Evolutionary conservation across 1,140 invertebrate genomes (phyloP).

Genomic region (Teleogryllus occipitalis): DNA sequence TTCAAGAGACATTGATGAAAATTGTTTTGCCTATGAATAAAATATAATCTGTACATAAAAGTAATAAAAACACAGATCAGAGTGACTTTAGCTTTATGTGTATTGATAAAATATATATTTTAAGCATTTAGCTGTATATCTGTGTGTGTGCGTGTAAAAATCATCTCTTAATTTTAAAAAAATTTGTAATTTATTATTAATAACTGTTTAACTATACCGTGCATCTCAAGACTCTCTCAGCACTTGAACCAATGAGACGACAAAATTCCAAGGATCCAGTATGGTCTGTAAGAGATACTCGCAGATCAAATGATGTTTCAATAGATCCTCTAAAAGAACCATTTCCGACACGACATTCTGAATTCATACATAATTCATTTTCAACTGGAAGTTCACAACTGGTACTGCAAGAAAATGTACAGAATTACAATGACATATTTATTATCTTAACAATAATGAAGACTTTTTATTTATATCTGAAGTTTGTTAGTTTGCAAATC

Average conservation of each 20-base stretch:
- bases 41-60: not conserved
- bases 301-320: slow-evolving; percentile 40
- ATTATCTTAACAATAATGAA: no score
- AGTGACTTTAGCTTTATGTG: not conserved
- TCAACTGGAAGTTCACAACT: slow-evolving; percentile 22
- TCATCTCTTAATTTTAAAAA: not conserved
- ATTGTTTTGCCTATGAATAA: slow-evolving; percentile 2
- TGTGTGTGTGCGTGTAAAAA: not conserved
- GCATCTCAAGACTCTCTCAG: slow-evolving; percentile 37
- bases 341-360: slow-evolving; percentile 29
- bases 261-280: slow-evolving; percentile 42
- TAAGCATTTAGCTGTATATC: not conserved
- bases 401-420: slow-evolving; percentile 23
- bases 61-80: not conserved
- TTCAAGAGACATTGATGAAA: slow-evolving; percentile 6
- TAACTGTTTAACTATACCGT: slow-evolving; percentile 28
- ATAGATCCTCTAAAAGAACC: slow-evolving; percentile 19
- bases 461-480: no score
- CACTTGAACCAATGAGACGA: slow-evolving; percentile 36
- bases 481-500: no score
- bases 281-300: slow-evolving; percentile 42
- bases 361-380: slow-evolving; percentile 33
- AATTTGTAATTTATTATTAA: not conserved
- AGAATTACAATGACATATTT: no score
- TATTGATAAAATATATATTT: not conserved